phyloP scores from a whole-genome alignment of 2,113 vertebrate genomes.

The Tringa solitaria region DNA sequence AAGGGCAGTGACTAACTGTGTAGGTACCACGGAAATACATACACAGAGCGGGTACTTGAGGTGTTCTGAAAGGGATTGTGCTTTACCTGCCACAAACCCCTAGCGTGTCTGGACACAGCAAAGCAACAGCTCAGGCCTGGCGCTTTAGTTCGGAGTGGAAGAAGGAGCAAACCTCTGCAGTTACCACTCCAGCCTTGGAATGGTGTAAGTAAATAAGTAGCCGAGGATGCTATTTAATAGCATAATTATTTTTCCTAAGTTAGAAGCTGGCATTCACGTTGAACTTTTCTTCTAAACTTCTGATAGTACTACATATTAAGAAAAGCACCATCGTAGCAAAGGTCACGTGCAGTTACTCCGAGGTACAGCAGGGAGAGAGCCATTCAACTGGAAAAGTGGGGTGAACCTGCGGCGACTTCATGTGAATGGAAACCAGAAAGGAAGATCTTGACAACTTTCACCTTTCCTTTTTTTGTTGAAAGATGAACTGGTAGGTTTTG shows the following conservation, averaged over 20 bases:
- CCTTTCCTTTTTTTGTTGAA: neutral
- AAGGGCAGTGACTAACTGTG: neutral
- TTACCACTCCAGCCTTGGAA: neutral
- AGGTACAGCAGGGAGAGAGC: neutral
- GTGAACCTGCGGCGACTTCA: neutral
- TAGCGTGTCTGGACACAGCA: neutral
- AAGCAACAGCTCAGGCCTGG: neutral
- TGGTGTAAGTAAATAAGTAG: neutral
- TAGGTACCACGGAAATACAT: fast-evolving
- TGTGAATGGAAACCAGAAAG: neutral
- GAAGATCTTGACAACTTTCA: neutral
- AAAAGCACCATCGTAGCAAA: neutral
- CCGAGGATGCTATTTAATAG: neutral
- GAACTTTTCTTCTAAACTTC: neutral
- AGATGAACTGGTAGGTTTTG: neutral
- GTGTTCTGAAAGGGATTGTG: neutral
- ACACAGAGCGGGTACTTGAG: too few relatives aligned
- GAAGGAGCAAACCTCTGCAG: neutral
- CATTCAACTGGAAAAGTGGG: neutral
- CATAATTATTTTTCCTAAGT: neutral
- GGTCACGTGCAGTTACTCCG: neutral
- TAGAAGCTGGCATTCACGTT: neutral
- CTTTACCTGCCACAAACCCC: neutral
- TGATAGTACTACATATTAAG: fast-evolving
- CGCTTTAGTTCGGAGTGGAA: neutral